Percentiles rank a stretch among this genome's conserved stretches.
Conservation (phyloP, 1,140 invertebrate species). For the Drosophila ogumai region DNA sequence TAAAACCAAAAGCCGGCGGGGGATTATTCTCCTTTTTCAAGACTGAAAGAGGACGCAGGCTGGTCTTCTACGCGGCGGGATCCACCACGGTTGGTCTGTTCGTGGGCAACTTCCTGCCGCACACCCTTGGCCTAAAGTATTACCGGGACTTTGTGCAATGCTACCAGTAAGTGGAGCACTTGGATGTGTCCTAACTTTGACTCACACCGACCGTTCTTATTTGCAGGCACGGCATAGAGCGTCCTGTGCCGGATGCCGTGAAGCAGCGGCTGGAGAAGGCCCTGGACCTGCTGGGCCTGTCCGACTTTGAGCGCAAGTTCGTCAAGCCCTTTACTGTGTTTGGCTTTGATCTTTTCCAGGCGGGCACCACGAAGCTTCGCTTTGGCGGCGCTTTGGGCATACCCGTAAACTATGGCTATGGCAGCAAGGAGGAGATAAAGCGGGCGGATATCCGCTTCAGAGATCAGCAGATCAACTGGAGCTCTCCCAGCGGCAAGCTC, state of each 20-base stretch:
- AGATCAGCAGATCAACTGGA: slow-evolving; percentile 87
- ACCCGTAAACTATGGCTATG: slow-evolving; percentile 88
- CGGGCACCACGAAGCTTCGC: slow-evolving; percentile 73
- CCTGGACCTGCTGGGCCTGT: slow-evolving; percentile 86
- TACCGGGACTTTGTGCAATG: slow-evolving; percentile 86
- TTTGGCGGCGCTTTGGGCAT: slow-evolving; percentile 88
- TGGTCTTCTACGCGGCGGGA: slow-evolving; percentile 67
- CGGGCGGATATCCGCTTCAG: slow-evolving; percentile 86
- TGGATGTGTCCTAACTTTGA: neutral
- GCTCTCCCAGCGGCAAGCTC: slow-evolving; percentile 86
- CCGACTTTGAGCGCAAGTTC: slow-evolving; percentile 69
- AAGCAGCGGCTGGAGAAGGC: slow-evolving; percentile 85
- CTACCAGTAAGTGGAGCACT: slow-evolving; percentile 85
- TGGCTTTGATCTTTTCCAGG: slow-evolving; percentile 88
- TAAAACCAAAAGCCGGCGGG: slow-evolving; percentile 42
- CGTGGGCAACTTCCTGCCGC: slow-evolving; percentile 83
- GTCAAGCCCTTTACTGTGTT: slow-evolving; percentile 87
- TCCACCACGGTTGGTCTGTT: slow-evolving; percentile 63
- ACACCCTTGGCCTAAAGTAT: slow-evolving; percentile 86
- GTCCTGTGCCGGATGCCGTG: slow-evolving; percentile 84
- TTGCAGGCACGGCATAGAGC: slow-evolving; percentile 85
- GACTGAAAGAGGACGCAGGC: slow-evolving; percentile 51
- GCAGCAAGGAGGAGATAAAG: slow-evolving; percentile 85
- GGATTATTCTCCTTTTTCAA: slow-evolving; percentile 66
- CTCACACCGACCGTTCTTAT: slow-evolving; percentile 8